Evolutionary conservation across 1,140 invertebrate species (phyloP).

Genomic region (Arctopsyche grandis): DNA sequence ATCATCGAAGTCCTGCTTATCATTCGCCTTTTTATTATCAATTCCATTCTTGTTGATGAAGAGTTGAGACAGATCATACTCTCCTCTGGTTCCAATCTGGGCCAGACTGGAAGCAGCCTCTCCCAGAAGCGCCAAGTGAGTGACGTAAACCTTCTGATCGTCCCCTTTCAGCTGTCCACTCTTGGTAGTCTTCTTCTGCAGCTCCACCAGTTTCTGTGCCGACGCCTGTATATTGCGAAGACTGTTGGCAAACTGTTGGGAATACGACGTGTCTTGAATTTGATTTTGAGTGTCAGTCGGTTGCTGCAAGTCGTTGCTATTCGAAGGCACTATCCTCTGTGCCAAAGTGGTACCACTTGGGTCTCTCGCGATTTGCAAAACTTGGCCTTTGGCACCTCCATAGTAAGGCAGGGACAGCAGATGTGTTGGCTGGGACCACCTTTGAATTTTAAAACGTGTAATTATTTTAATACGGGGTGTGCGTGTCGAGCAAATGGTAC

Average conservation of each 20-base stretch:
- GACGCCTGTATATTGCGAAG: slow-evolving; percentile 63
- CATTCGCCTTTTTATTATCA: slow-evolving; percentile 55
- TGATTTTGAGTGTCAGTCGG: neutral
- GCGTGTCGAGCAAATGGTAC: too few relatives aligned
- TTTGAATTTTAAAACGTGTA: slow-evolving; percentile 44
- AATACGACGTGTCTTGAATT: slow-evolving; percentile 14
- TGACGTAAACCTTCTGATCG: slow-evolving; percentile 63
- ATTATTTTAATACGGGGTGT: slow-evolving; percentile 21
- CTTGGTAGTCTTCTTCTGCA: slow-evolving; percentile 65
- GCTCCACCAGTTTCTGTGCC: slow-evolving; percentile 62
- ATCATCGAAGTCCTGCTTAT: slow-evolving; percentile 59
- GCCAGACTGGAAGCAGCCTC: slow-evolving; percentile 63
- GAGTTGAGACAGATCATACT: slow-evolving; percentile 47
- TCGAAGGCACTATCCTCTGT: slow-evolving; percentile 63
- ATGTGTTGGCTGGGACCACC: slow-evolving; percentile 41
- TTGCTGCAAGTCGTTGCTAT: neutral
- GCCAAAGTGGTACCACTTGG: slow-evolving; percentile 65
- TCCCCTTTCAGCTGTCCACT: slow-evolving; percentile 61
- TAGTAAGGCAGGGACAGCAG: slow-evolving; percentile 67
- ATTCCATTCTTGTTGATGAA: slow-evolving; percentile 14
- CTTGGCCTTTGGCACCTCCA: slow-evolving; percentile 73
- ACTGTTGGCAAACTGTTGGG: slow-evolving; percentile 51
- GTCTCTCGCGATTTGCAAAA: slow-evolving; percentile 69
- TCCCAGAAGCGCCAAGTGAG: slow-evolving; percentile 62
- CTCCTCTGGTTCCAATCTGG: slow-evolving; percentile 56